A percentile compares a stretch with the other conserved stretches of the same genome.
Evolutionary conservation across 1,140 invertebrate species (phyloP).

Genomic region (Cepaea nemoralis): DNA sequence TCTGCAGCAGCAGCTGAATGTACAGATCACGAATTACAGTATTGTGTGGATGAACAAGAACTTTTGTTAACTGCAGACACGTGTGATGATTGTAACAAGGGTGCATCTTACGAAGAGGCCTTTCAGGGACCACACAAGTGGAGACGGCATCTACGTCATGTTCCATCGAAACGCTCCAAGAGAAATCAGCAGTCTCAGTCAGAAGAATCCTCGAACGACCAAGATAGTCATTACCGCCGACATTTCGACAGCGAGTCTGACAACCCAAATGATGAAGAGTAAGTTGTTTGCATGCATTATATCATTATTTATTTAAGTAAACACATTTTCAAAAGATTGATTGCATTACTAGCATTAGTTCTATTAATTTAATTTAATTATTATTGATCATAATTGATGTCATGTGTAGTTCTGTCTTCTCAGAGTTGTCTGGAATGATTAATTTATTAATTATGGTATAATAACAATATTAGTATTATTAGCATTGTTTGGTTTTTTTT

Average conservation of each 20-base stretch:
- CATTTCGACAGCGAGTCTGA: constrained; percentile 33
- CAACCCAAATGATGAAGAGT: constrained; percentile 29
- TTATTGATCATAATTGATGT: no score
- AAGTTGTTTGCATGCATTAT: no score
- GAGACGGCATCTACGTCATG: constrained; percentile 52
- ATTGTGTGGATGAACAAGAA: background rate
- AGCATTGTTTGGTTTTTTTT: no score
- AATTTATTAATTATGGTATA: no score
- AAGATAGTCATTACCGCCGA: background rate
- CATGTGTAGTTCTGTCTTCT: no score
- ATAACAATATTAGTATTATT: no score
- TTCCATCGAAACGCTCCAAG: constrained; percentile 40
- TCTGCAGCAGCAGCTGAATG: constrained; percentile 11
- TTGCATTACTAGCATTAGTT: no score
- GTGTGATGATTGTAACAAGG: constrained; percentile 13
- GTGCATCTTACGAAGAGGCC: constrained; percentile 40
- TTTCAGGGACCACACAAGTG: constrained; percentile 59
- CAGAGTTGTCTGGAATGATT: no score
- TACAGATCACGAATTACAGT: constrained; percentile 36
- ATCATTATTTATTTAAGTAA: no score
- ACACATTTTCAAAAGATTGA: no score
- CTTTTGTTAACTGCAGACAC: background rate
- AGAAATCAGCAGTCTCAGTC: constrained; percentile 3
- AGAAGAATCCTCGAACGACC: constrained; percentile 12
- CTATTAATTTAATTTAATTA: no score